Percentiles rank a stretch among this genome's conserved stretches.
Conservation (phyloP, 2,888 invertebrate species). For the Leptopterna dolabrata region DNA sequence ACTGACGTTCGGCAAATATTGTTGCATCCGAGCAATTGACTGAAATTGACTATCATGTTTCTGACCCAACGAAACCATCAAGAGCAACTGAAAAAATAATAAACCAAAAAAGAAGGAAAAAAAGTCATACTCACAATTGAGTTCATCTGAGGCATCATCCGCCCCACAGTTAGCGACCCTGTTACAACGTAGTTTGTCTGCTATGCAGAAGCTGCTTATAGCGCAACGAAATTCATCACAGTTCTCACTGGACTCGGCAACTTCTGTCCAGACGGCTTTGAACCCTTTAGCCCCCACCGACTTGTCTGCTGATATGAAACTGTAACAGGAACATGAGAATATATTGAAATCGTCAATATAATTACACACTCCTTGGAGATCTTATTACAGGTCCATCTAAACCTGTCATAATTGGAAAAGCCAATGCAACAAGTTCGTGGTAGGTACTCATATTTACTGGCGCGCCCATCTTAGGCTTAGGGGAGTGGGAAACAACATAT, state of each 20-base stretch:
- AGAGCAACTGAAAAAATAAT: too few species aligned
- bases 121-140: constrained; percentile 77
- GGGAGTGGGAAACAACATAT: too few species aligned
- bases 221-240: constrained; percentile 80
- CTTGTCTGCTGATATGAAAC: constrained; percentile 95
- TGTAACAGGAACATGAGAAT: constrained; percentile 66
- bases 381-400: too few species aligned
- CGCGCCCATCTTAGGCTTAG: too few species aligned
- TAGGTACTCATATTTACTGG: too few species aligned
- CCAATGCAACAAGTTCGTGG: too few species aligned
- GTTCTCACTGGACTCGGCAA: constrained; percentile 69
- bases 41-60: too few species aligned
- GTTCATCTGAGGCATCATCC: constrained; percentile 79
- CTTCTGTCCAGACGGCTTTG: constrained; percentile 94
- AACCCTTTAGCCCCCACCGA: constrained; percentile 95
- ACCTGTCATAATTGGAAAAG: too few species aligned
- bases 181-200: constrained; percentile 81
- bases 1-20: too few species aligned
- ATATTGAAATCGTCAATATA: background rate
- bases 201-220: constrained; percentile 82
- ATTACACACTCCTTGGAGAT: too few species aligned
- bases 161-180: constrained; percentile 86
- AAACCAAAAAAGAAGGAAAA: background rate
- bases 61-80: too few species aligned
- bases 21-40: too few species aligned